Base-by-base conservation (phyloP, 2,113 vertebrate species). In the Centropristis striata region DNA sequence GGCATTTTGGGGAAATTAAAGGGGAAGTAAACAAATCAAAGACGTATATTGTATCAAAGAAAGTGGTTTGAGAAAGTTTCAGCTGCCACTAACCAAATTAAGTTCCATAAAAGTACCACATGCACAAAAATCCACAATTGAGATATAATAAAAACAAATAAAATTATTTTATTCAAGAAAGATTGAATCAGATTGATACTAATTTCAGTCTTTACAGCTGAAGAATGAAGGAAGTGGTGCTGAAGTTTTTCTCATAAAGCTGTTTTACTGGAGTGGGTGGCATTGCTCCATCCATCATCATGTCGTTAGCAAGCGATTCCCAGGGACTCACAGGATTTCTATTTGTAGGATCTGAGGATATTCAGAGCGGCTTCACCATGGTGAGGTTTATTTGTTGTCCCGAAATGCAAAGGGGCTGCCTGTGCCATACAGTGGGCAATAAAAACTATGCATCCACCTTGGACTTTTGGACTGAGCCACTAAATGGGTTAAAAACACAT, bases 161-260 rank as follows among this genome's bases (percentile, higher is more conserved):
- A 37, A 80, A 71, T 58, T 58, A 0, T 67, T 79, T 71, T 16
- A 77, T 79, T 81, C 32, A 36, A 57, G 64, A 67, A 46, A 36
- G 57, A 88, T 47, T 75, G 58, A 81, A 85, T 77, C 10, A 2
- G 70, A 83, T 66, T 91, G 76, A 85, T 80, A 73, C 80, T 87
- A 75, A 90, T 91, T 85, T 78, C 61, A 64, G 78, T 83, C 80
- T 89, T 88, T 88, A 76, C 51, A 41, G 83, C 84, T 75, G 44
- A 73, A 80, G 83, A 88, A 65, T 60, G 72, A 77, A 86, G 86
- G 88, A 92, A 88, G 89, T 78, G 87, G 86, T 71, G 50, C 64
- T 82, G 61, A 78, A 80, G 78, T 80, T 89, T 86, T 86, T 65
- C 85, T 71, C 80, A 88, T 92, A 89, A 92, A 93, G 72, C 54